These are phyloP conservation scores for Deilephila porcellus DNA, from an alignment of 2,888 invertebrate genomes.

Conservation along the genomic window DNA sequence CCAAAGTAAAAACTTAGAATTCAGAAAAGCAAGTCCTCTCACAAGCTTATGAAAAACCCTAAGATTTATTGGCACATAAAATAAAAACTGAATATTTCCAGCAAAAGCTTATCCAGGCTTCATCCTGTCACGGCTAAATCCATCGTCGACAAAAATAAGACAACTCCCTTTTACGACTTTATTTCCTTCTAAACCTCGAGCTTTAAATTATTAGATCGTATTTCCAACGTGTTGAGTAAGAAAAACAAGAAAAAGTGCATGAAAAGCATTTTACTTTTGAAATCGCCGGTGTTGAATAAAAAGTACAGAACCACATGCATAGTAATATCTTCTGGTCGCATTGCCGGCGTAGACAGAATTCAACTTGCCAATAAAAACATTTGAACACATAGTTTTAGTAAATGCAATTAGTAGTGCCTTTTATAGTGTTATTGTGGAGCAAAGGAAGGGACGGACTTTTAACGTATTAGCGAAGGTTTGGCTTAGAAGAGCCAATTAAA, in stretches of 20 bases:
- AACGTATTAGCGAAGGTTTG: slow-evolving; percentile 24
- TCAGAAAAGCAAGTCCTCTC: no score
- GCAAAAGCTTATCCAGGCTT: no score
- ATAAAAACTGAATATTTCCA: no score
- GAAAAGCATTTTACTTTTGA: slow-evolving; percentile 15
- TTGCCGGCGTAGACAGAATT: slow-evolving; percentile 24
- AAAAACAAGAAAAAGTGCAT: not conserved
- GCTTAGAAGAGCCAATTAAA: not conserved
- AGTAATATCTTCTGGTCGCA: slow-evolving; percentile 19
- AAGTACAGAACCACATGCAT: not conserved
- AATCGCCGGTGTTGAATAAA: slow-evolving; percentile 6
- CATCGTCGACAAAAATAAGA: not conserved
- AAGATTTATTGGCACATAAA: no score
- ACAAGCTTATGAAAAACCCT: no score
- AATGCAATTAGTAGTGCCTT: slow-evolving; percentile 31
- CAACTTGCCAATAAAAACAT: slow-evolving; percentile 22
- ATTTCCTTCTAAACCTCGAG: not conserved
- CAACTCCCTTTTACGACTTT: not conserved
- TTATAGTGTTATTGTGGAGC: slow-evolving; percentile 19
- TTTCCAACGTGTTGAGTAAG: not conserved
- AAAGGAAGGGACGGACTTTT: slow-evolving; percentile 5
- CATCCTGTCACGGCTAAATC: not conserved
- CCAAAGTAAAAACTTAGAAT: no score
- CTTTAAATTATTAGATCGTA: not conserved
- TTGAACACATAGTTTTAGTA: slow-evolving; percentile 23